These are phyloP conservation scores for Babylonia areolata DNA, from an alignment of 1,140 invertebrate species.

Conservation along the genomic window DNA sequence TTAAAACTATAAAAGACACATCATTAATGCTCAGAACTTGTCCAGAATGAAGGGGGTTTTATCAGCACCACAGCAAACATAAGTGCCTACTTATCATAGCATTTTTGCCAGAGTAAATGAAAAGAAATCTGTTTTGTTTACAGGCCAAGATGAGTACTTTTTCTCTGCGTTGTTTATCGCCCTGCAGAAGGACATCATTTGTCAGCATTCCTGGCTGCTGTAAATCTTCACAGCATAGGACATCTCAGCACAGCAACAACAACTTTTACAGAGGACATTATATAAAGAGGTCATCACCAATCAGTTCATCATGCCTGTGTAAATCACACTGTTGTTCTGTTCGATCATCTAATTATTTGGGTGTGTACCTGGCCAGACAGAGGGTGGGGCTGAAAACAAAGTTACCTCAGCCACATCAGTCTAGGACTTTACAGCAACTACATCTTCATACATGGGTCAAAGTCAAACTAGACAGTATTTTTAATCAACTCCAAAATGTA, in stretches of 20 bases:
- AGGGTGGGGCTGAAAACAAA: neutral
- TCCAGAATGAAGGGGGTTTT: too few species aligned
- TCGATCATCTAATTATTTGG: neutral
- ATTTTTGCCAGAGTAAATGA: too few species aligned
- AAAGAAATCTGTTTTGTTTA: neutral
- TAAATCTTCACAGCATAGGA: neutral
- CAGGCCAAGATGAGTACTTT: neutral
- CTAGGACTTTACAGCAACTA: constrained; percentile 16
- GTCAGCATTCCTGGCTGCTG: neutral
- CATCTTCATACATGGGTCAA: constrained; percentile 6
- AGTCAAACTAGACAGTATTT: neutral
- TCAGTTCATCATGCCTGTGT: neutral
- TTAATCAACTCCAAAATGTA: constrained; percentile 1
- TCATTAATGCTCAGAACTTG: too few species aligned
- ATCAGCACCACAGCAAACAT: too few species aligned
- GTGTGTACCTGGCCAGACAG: neutral
- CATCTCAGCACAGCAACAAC: neutral
- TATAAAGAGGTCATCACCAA: neutral
- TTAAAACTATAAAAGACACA: too few species aligned
- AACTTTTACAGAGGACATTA: neutral
- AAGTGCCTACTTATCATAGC: too few species aligned
- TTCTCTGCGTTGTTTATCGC: neutral
- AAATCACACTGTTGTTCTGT: neutral
- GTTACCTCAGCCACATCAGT: neutral
- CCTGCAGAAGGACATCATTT: neutral